Conservation (phyloP, 2,797 vertebrate genomes). For the Mus caroli region DNA sequence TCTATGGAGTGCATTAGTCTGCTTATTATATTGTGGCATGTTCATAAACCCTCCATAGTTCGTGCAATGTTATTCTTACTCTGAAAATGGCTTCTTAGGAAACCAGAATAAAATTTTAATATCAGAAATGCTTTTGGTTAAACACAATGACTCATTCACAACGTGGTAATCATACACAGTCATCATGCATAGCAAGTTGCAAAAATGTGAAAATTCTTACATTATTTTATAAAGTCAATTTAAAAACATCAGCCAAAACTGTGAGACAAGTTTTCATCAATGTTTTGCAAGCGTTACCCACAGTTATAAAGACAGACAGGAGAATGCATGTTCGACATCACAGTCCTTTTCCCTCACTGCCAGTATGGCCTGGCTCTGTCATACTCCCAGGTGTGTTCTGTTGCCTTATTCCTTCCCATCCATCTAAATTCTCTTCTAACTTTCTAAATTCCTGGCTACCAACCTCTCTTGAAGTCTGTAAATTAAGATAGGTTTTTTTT, state of each 20-base stretch:
- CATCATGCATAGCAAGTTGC: not conserved
- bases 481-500: not conserved
- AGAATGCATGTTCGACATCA: not conserved
- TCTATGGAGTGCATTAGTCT: constrained; percentile 78
- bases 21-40: constrained; percentile 80
- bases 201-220: constrained; percentile 44
- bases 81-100: constrained; percentile 63
- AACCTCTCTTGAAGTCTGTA: not conserved
- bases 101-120: constrained; percentile 75
- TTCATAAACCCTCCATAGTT: constrained; percentile 71
- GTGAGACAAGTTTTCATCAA: constrained; percentile 42
- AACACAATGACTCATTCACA: constrained; percentile 62
- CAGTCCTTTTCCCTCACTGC: not conserved
- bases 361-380: not conserved
- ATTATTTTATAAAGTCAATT: constrained; percentile 51
- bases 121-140: constrained; percentile 73
- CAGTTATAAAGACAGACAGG: not conserved
- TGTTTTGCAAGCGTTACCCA: not conserved
- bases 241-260: constrained; percentile 37
- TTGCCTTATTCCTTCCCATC: not conserved
- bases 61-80: constrained; percentile 45
- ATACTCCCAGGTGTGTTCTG: not conserved
- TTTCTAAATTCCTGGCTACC: constrained; percentile 31
- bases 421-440: constrained; percentile 23
- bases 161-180: constrained; percentile 34